Base-by-base conservation (phyloP, 2,888 invertebrate genomes). In the Oligia strigilis region DNA sequence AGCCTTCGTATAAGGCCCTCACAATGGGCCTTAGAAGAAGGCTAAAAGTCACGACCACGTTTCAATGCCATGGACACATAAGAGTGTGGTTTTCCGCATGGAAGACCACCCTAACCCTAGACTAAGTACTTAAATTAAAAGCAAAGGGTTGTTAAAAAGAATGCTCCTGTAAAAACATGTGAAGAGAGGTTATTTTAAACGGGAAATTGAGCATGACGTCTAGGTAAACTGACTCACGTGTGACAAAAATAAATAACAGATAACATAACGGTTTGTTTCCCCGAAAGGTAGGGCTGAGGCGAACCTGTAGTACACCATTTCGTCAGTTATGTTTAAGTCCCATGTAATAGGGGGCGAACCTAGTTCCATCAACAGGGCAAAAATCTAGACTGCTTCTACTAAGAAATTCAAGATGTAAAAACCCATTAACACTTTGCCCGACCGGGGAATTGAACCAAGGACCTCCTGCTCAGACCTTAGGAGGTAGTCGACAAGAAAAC, bases 71-170 rank as follows among this genome's bases (percentile, higher is more conserved):
- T 36, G 65, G 11, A 55, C 55, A 60, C 65, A 49, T 17, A 29
- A 46, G 36, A 55, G 74, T 60, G 49, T n/a, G 43, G 78, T 78
- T 78, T 70, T 76, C 76, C 62, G 69, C 76, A 43, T 76, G 76
- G 6, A 62, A 55, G 55, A 36, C 36, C 76, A 69, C 62, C 75
- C 52, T 23, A 52, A 46, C 9, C 29, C 17, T 60, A 62, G 67
- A 13, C 23, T 19, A 43, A 58, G 60, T 78, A 43, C 8, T 55
- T 43, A 49, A 36, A 36, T 46, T 55, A 75, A 60, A 52, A 67
- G 49, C 19, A 46, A 78, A 64, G 69, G 60, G 62, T 46, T 75
- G 23, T 69, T 78, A 62, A 52, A 69, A 65, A 52, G 52, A 55
- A 67, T 67, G 64, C 14, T 40, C 36, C 62, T 43, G 49, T 52